Conservation (phyloP, 2,113 vertebrate genomes). For the Bothrops jararaca region DNA sequence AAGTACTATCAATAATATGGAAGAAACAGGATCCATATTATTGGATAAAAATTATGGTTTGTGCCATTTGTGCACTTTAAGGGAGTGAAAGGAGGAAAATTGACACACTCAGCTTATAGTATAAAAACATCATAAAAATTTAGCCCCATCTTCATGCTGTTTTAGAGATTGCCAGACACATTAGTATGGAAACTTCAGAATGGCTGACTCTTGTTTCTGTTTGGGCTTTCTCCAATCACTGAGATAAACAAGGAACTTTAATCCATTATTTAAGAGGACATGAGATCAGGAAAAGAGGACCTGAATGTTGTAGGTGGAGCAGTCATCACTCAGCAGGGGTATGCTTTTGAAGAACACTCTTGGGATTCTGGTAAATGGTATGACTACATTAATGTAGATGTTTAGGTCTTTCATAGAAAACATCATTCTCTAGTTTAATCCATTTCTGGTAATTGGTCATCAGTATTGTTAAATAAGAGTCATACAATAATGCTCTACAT, state of each 20-base stretch:
- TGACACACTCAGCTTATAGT: background rate
- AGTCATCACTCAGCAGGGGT: background rate
- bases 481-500: fast-evolving
- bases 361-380: background rate
- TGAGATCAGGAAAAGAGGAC: background rate
- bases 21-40: background rate
- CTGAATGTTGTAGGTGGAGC: background rate
- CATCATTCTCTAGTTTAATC: background rate
- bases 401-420: background rate
- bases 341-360: background rate
- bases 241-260: background rate
- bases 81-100: background rate
- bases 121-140: background rate
- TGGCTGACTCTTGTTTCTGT: background rate
- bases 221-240: background rate
- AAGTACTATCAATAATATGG: background rate
- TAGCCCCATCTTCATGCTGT: background rate
- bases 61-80: background rate
- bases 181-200: background rate
- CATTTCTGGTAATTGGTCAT: background rate
- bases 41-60: background rate
- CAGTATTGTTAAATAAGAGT: background rate
- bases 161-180: background rate
- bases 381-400: background rate
- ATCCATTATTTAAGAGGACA: background rate